These are phyloP conservation scores for Pithys albifrons DNA, from an alignment of 2,113 vertebrate species.

Conservation along the genomic window DNA sequence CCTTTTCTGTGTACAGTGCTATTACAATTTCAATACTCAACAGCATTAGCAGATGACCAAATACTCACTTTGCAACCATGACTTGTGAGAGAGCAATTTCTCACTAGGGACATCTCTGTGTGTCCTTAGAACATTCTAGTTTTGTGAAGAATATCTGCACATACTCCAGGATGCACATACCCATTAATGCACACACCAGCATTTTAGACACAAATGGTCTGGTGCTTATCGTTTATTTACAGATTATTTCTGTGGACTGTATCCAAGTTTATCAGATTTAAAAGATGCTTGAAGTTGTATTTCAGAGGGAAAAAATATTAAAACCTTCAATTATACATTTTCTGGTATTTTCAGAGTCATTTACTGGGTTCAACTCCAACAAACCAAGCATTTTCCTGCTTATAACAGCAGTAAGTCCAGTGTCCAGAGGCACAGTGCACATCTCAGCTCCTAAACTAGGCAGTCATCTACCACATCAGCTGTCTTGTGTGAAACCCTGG, in stretches of 20 bases:
- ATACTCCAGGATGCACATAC: neutral
- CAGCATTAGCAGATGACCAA: neutral
- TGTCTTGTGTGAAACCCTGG: conserved; percentile 71
- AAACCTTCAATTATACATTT: conserved; percentile 75
- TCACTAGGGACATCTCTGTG: neutral
- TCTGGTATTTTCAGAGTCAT: conserved; percentile 66
- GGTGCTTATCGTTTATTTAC: neutral
- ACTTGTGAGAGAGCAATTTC: neutral
- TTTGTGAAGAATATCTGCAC: neutral
- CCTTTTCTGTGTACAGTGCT: neutral
- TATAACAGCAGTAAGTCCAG: conserved; percentile 70
- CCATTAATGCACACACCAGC: neutral
- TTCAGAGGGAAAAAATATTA: neutral
- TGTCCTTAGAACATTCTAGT: neutral
- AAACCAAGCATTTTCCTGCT: conserved; percentile 73
- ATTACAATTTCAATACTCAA: neutral
- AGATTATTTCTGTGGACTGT: neutral
- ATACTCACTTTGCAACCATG: neutral
- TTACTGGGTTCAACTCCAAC: conserved; percentile 73
- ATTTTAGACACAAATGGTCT: neutral
- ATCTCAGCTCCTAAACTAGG: conserved; percentile 70
- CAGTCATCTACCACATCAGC: conserved; percentile 77
- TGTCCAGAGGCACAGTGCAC: conserved; percentile 67
- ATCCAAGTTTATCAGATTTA: neutral
- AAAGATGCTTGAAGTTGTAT: neutral